Percentiles rank a stretch among this genome's conserved stretches.
phyloP scores from a whole-genome alignment of 1,140 invertebrate genomes.

The Formica selysi region DNA sequence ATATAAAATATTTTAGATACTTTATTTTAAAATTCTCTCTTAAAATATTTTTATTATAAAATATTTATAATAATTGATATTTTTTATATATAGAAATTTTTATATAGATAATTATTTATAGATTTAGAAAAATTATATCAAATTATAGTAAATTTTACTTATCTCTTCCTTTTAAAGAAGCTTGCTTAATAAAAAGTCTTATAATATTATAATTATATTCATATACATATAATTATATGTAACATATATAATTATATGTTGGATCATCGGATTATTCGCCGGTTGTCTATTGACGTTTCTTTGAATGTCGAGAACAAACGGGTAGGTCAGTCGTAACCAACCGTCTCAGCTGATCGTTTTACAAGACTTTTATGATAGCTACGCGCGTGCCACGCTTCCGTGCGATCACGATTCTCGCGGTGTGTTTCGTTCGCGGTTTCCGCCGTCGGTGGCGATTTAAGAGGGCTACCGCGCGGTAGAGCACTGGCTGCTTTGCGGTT shows the following conservation, averaged over 20 bases:
- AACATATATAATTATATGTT: too few species aligned
- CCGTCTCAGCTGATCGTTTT: conserved; percentile 67
- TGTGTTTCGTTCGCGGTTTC: conserved; percentile 50
- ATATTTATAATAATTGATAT: too few species aligned
- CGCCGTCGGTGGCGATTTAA: conserved; percentile 57
- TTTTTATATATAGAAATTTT: too few species aligned
- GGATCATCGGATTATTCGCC: background rate
- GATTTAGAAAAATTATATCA: too few species aligned
- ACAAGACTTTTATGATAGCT: conserved; percentile 65
- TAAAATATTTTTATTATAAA: too few species aligned
- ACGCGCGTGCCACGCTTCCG: conserved; percentile 55
- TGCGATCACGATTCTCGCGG: conserved; percentile 57
- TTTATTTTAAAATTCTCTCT: too few species aligned
- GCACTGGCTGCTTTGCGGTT: conserved; percentile 80
- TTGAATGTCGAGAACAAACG: conserved; percentile 61
- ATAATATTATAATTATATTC: background rate
- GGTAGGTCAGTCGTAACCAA: conserved; percentile 62
- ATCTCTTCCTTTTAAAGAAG: background rate
- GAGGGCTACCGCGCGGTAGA: conserved; percentile 72
- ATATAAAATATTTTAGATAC: too few species aligned
- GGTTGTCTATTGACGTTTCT: conserved; percentile 68
- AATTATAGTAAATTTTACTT: too few species aligned
- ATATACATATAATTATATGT: too few species aligned
- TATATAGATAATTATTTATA: too few species aligned
- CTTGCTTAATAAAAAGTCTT: conserved; percentile 19